phyloP scores from a whole-genome alignment of 2,888 invertebrate species.

The Melolontha melolontha region DNA sequence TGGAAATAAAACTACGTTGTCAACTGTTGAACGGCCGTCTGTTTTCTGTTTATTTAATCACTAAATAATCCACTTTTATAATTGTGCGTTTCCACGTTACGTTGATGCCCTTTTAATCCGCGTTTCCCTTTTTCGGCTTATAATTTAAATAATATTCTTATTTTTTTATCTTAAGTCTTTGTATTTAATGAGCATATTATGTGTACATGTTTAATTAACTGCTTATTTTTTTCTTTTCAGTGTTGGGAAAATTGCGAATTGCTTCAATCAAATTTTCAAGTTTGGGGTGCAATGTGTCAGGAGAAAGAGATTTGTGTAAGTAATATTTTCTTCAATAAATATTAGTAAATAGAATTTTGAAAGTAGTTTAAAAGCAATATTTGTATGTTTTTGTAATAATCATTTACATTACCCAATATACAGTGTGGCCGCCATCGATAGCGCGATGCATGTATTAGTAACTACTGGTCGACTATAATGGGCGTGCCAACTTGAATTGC shows the following conservation, averaged over 20 bases:
- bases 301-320: constrained; percentile 81
- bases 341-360: too few relatives aligned
- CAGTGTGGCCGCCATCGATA: too few relatives aligned
- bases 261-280: constrained; percentile 78
- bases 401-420: too few relatives aligned
- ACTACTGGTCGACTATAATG: too few relatives aligned
- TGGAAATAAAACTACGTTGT: constrained; percentile 50
- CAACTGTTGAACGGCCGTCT: constrained; percentile 49
- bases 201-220: constrained; percentile 7
- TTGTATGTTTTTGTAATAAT: too few relatives aligned
- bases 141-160: constrained; percentile 11
- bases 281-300: constrained; percentile 79
- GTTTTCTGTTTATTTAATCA: constrained; percentile 56
- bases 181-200: not conserved
- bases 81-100: constrained; percentile 39
- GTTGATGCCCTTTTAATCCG: constrained; percentile 11
- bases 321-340: constrained; percentile 54
- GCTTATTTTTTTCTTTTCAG: constrained; percentile 70
- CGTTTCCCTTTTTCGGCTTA: constrained; percentile 11
- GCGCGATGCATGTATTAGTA: too few relatives aligned
- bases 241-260: constrained; percentile 83
- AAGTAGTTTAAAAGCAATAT: too few relatives aligned
- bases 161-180: constrained; percentile 22
- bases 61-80: constrained; percentile 52
- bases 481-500: too few relatives aligned